Base-by-base conservation (phyloP, 2,113 vertebrate genomes). In the Mirounga angustirostris region DNA sequence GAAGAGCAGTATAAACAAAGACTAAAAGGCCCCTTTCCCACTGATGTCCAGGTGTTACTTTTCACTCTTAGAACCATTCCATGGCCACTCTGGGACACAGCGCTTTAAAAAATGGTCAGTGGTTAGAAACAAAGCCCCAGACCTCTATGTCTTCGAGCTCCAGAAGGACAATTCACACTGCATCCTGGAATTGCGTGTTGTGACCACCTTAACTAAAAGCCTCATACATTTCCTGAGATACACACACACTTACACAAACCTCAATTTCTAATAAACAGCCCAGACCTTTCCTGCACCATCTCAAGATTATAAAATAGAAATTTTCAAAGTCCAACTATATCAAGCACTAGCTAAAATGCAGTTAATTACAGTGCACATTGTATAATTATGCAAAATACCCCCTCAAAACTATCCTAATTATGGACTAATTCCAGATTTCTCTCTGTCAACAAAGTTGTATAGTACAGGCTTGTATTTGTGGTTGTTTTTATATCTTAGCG, bases 41-140 rank as follows among this genome's bases (percentile, higher is more conserved):
- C 30, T 96, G 83, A 43, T 71, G 28, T 86, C 4, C 2, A 95
- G 91, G 87, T 61, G 4, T 71, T 90, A 88, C 58, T 92, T 91
- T 54, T 96, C 79, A 86, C 87, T 65, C 90, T 96, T 93, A 96
- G 92, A 97, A 98, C 85, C 97, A 98, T 98, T 98, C 97, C 94
- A 97, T 97, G 74, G 67, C 78, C 71, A 19, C 14, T 85, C 5
- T 76, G 40, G 61, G 12, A 67, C 28, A 79, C 81, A 65, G 54
- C 46, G 19, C 65, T 93, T 67, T 56, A 89, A 81, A 56, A 67
- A 74, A 59, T 16, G n/a, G 6, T n/a, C 50, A 59, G 5, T 40
- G 24, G 14, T 83, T 50, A 92, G 61, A 95, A 89, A 71, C 21
- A 69, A 73, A 36, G 16, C 22, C 24, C 59, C 15, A 84, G 56